Conservation (phyloP, 2,888 invertebrate genomes). For the Gastrophysa polygoni region DNA sequence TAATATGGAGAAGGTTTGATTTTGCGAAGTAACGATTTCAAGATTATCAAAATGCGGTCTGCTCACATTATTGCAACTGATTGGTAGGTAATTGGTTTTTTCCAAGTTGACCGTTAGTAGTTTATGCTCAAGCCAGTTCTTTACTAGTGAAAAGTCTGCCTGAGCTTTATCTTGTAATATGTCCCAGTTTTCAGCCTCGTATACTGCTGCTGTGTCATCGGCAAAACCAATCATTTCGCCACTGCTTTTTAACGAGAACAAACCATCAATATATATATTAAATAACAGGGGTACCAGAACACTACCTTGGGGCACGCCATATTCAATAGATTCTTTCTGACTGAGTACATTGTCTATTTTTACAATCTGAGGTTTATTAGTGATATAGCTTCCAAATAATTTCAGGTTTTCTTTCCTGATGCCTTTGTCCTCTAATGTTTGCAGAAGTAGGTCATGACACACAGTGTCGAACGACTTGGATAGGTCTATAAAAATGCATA, state of each 20-base stretch:
- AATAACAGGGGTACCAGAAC: neutral
- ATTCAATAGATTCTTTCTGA: neutral
- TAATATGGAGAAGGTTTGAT: constrained; percentile 3
- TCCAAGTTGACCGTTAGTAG: neutral
- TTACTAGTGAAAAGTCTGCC: constrained; percentile 1
- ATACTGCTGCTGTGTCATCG: constrained; percentile 9
- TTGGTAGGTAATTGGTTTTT: constrained; percentile 4
- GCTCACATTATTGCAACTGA: constrained; percentile 2
- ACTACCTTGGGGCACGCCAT: neutral
- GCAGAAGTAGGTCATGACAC: neutral
- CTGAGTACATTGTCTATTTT: neutral
- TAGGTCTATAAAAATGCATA: constrained; percentile 3
- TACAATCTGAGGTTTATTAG: constrained; percentile 1
- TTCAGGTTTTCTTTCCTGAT: neutral
- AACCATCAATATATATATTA: neutral
- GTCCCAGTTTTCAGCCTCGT: constrained; percentile 5
- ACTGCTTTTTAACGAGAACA: neutral
- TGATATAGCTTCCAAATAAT: neutral
- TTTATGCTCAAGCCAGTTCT: constrained; percentile 1
- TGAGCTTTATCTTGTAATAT: constrained; percentile 1
- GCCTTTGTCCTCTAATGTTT: neutral
- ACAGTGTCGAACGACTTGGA: neutral
- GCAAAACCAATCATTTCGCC: constrained; percentile 3
- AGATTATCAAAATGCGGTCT: neutral
- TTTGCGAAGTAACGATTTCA: neutral